Conservation (phyloP, 1,140 invertebrate species). For the Arctopsyche grandis region DNA sequence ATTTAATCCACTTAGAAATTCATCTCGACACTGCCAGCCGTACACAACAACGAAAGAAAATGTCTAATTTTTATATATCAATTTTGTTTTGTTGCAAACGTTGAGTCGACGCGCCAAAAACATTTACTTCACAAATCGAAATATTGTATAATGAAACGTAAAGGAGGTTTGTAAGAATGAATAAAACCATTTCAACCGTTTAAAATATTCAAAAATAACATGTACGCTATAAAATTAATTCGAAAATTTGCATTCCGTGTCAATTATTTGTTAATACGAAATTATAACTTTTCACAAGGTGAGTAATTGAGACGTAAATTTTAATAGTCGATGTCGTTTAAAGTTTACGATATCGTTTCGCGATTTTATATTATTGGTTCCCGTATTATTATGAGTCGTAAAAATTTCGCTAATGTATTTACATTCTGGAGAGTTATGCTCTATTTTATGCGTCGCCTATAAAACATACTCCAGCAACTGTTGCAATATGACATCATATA, state of each 20-base stretch:
- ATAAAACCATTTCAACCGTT: too few species aligned
- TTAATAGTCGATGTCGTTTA: neutral
- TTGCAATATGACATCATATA: too few species aligned
- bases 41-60: neutral
- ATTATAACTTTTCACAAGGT: too few species aligned
- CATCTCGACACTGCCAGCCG: neutral
- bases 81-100: neutral
- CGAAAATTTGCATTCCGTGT: too few species aligned
- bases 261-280: too few species aligned
- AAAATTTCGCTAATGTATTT: neutral
- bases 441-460: neutral
- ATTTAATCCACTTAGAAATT: constrained; percentile 37
- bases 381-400: neutral
- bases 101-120: too few species aligned
- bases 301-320: neutral
- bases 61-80: neutral
- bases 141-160: too few species aligned
- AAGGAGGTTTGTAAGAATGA: too few species aligned
- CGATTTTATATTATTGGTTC: neutral
- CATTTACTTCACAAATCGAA: too few species aligned
- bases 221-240: too few species aligned
- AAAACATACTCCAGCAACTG: neutral
- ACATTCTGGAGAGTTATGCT: neutral
- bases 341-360: neutral
- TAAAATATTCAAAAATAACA: too few species aligned